Percentiles rank a stretch among this genome's conserved stretches.
phyloP scores from a whole-genome alignment of 2,797 vertebrate genomes.

The Syndactyla subalaris region DNA sequence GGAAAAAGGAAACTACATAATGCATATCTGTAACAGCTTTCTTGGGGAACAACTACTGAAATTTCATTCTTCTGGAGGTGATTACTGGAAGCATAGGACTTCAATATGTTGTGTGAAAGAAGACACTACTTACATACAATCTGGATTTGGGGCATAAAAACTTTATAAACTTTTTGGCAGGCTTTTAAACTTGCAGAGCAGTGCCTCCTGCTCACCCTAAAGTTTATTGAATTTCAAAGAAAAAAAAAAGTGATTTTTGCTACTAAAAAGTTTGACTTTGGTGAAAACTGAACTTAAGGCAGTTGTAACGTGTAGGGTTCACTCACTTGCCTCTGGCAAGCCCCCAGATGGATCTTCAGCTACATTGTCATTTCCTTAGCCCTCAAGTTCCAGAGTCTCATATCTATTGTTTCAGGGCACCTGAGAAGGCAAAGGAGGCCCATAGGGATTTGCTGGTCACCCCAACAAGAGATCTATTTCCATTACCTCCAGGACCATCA shows the following conservation, averaged over 20 bases:
- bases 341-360: neutral
- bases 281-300: neutral
- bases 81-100: neutral
- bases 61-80: constrained; percentile 10
- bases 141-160: constrained; percentile 9
- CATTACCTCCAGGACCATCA: neutral
- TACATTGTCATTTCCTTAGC: neutral
- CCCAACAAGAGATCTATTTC: neutral
- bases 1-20: neutral
- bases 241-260: neutral
- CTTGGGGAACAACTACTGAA: neutral
- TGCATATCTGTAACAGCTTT: neutral
- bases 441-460: neutral
- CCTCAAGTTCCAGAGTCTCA: neutral
- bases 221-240: neutral
- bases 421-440: neutral
- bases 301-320: neutral
- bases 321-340: neutral
- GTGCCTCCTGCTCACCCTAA: neutral
- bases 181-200: neutral
- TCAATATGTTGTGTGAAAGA: neutral
- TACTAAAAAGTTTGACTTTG: neutral
- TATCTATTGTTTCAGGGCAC: neutral
- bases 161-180: neutral
- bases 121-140: neutral